Evolutionary conservation across 2,797 vertebrate species (phyloP), one percentile per base, ranked within the genome.

Genomic region (Phylloscopus collybita): DNA sequence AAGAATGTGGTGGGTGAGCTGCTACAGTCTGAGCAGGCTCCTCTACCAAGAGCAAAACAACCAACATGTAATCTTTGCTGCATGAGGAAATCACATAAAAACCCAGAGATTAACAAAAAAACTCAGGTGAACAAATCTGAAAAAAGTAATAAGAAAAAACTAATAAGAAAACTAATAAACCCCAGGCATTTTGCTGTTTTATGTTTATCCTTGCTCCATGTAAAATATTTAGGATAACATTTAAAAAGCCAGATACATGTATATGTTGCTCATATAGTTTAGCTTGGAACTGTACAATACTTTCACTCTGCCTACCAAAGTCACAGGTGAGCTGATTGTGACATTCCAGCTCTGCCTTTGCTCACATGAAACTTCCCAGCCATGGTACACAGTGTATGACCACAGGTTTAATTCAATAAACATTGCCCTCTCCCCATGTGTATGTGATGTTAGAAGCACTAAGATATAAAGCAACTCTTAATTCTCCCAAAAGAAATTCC

Each of bases 361-460:
- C 17, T 82, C 19, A 18, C 3, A 1, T 60, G 40, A 32, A 75
- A 27, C 17, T 79, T 57, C 18, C 7, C 30, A 70, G 19, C 18
- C 38, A 11, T 19, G 10, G 34, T 15, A 36, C 10, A 22, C 5
- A 8, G 6, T 40, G 25, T 56, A 16, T 36, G 42, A 72, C 13
- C 12, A 25, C 7, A 30, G 29, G 9, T 16, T 40, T 30, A 50
- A 65, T 20, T 65, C 32, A 29, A 29, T 44, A 66, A 80, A 10
- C 0, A 0, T 26, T 64, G 3, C 6, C 22, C 10, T 53, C 3
- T 75, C 91, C 38, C 11, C 21, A 1, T 44, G 25, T 56, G 50
- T 30, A 20, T 74, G 10, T 5, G 23, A 32, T 15, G 10, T 19
- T 80, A n/a, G 9, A 67, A 65, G 11, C 5, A 34, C 1, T 5